Evolutionary conservation across 2,888 invertebrate species (phyloP).

Genomic region (Baccha elongata): DNA sequence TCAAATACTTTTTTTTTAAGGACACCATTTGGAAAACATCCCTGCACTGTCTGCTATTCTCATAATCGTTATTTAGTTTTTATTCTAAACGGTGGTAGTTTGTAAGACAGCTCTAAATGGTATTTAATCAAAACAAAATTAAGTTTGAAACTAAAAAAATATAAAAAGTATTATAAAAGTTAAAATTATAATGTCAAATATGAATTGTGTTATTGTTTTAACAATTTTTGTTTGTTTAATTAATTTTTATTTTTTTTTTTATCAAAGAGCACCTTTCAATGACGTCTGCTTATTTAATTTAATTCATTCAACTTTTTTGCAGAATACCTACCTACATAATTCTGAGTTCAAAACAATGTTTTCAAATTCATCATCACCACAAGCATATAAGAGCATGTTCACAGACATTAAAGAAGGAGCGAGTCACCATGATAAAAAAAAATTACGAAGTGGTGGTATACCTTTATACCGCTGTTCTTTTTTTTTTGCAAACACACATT

Average conservation of each 20-base stretch:
- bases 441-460: neutral
- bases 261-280: constrained; percentile 68
- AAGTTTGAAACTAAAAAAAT: neutral
- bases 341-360: neutral
- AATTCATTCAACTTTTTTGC: constrained; percentile 5
- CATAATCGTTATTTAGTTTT: neutral
- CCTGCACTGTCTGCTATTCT: constrained; percentile 20
- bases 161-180: neutral
- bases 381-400: neutral
- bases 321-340: neutral
- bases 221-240: neutral
- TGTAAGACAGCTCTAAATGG: constrained; percentile 29
- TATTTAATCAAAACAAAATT: neutral
- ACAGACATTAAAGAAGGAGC: neutral
- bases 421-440: constrained; percentile 18
- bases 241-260: constrained; percentile 37
- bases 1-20: neutral
- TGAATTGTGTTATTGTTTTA: constrained; percentile 13
- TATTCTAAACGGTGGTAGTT: constrained; percentile 20
- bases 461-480: neutral
- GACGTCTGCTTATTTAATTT: constrained; percentile 27
- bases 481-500: neutral
- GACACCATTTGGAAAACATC: neutral
- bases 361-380: neutral
- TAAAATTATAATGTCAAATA: neutral